Conservation (phyloP, 2,888 invertebrate species). For the Cephus spinipes region DNA sequence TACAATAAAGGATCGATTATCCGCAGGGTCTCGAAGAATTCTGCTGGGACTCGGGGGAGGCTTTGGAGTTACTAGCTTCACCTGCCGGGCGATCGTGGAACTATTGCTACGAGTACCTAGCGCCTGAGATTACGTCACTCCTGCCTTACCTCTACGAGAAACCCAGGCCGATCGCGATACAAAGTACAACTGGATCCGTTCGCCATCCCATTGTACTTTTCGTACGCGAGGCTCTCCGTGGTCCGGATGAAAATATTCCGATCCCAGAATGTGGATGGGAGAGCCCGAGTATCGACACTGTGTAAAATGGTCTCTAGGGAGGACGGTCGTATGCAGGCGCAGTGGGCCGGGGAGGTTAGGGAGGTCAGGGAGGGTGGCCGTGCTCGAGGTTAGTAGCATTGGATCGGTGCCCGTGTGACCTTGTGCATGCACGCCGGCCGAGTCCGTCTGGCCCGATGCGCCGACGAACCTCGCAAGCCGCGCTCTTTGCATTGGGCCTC, state of each 20-base stretch:
- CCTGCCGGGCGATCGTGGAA: background rate
- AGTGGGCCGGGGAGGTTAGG: conserved; percentile 19
- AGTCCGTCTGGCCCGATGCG: conserved; percentile 48
- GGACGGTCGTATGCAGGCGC: background rate
- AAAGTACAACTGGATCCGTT: background rate
- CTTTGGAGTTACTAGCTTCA: background rate
- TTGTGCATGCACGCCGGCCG: conserved; percentile 53
- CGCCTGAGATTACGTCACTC: background rate
- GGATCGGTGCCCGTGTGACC: conserved; percentile 64
- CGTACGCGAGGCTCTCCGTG: background rate
- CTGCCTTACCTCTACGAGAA: background rate
- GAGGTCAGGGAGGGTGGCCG: conserved; percentile 15
- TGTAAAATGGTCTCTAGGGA: background rate
- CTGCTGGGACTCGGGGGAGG: background rate
- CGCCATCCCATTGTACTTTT: background rate
- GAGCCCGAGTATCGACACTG: background rate
- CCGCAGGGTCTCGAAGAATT: background rate
- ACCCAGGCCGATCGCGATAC: background rate
- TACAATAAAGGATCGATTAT: background rate
- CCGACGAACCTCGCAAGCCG: conserved; percentile 22
- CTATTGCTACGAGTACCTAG: background rate
- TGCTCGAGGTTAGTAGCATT: conserved; percentile 56
- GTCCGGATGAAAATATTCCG: background rate
- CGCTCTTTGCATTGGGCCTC: conserved; percentile 26
- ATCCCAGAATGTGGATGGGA: background rate